A percentile compares a stretch with the other conserved stretches of the same genome.
Evolutionary conservation across 2,888 invertebrate genomes (phyloP).

Genomic region (Synanthedon vespiformis): DNA sequence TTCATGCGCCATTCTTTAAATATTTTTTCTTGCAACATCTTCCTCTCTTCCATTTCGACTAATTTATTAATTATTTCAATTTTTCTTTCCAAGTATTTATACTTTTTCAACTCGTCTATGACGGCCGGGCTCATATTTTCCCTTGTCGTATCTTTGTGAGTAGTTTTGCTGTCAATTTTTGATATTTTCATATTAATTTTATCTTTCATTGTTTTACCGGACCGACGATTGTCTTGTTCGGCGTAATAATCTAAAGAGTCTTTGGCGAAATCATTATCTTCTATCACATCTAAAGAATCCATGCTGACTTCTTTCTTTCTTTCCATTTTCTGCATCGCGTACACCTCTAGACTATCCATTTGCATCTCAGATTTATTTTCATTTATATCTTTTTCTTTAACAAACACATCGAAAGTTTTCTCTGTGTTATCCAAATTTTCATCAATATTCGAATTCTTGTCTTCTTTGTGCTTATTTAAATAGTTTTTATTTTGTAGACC

Average conservation of each 20-base stretch:
- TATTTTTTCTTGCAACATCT: conserved; percentile 74
- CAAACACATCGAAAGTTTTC: conserved; percentile 71
- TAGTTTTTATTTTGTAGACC: conserved; percentile 61
- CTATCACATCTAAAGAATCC: conserved; percentile 63
- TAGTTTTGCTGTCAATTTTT: conserved; percentile 27
- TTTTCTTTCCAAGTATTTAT: conserved; percentile 76
- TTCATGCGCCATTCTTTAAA: conserved; percentile 73
- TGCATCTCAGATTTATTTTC: conserved; percentile 72
- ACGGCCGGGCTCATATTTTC: conserved; percentile 50
- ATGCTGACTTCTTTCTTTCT: conserved; percentile 56
- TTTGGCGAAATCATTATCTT: conserved; percentile 56
- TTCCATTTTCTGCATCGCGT: conserved; percentile 57
- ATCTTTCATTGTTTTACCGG: conserved; percentile 39
- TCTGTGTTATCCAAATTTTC: conserved; percentile 47
- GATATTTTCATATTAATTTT: conserved; percentile 40
- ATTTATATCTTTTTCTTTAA: conserved; percentile 71
- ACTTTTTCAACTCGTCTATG: conserved; percentile 71
- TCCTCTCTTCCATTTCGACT: conserved; percentile 76
- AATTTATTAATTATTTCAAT: conserved; percentile 78
- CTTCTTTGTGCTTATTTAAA: conserved; percentile 36
- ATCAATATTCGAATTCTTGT: conserved; percentile 52
- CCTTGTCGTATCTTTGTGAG: conserved; percentile 51
- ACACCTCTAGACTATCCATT: conserved; percentile 72
- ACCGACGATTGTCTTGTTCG: conserved; percentile 47
- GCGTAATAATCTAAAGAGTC: conserved; percentile 64